A percentile compares a stretch with the other conserved stretches of the same genome.
These are phyloP conservation scores for Chelonia mydas DNA, from an alignment of 2,797 vertebrate genomes.

Conservation along the genomic window DNA sequence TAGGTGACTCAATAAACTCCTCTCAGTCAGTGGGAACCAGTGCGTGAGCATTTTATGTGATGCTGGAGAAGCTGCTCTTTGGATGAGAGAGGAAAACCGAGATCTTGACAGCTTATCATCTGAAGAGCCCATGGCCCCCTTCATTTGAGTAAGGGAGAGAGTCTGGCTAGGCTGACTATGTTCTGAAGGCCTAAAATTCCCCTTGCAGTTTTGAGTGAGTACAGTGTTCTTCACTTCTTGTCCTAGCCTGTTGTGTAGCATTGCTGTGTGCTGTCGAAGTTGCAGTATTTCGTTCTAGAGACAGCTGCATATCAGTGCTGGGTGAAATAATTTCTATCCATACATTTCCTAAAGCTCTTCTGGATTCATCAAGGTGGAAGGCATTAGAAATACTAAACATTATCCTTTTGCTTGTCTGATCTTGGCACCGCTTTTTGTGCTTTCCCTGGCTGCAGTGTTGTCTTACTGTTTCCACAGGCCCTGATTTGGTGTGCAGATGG, in stretches of 20 bases:
- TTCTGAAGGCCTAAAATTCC: background rate
- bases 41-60: background rate
- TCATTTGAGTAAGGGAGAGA: background rate
- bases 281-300: background rate
- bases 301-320: fast-evolving
- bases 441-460: background rate
- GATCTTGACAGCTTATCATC: background rate
- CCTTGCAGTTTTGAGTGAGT: background rate
- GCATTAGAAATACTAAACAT: fast-evolving
- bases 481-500: slow-evolving; percentile 94
- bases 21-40: background rate
- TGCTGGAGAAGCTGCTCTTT: background rate
- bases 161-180: background rate
- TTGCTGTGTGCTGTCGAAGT: background rate
- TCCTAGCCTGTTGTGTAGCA: background rate
- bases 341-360: background rate
- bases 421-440: fast-evolving
- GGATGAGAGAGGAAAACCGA: background rate
- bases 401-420: fast-evolving
- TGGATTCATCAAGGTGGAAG: background rate
- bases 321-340: background rate
- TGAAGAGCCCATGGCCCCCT: background rate
- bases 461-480: slow-evolving; percentile 79
- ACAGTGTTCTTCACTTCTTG: background rate
- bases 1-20: background rate